These are phyloP conservation scores for Drosophila kambysellisi DNA, from an alignment of 2,888 invertebrate genomes.

Conservation along the genomic window DNA sequence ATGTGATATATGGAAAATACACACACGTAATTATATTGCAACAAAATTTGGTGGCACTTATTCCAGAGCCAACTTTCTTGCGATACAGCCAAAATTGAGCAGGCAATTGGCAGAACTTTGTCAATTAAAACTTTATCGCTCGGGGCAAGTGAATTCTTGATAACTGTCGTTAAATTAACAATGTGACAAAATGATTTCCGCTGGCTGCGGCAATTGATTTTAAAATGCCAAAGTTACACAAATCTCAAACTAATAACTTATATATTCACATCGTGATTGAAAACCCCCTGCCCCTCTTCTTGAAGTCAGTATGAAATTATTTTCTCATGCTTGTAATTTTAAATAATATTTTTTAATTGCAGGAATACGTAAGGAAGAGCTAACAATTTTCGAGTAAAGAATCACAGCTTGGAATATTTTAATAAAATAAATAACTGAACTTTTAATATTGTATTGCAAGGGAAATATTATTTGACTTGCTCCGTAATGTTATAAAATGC, in stretches of 20 bases:
- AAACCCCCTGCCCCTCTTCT: background rate
- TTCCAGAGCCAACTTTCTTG: slow-evolving; percentile 12
- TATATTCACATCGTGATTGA: background rate
- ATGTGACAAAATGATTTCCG: slow-evolving; percentile 23
- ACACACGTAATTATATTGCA: background rate
- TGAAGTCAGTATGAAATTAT: background rate
- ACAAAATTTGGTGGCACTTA: background rate
- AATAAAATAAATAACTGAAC: background rate
- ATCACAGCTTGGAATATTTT: slow-evolving; percentile 4
- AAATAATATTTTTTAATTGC: slow-evolving; percentile 2
- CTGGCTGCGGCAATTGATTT: slow-evolving; percentile 14
- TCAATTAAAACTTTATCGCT: slow-evolving; percentile 55
- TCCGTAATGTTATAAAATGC: background rate
- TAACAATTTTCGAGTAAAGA: background rate
- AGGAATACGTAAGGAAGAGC: background rate
- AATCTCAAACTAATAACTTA: background rate
- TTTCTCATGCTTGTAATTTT: background rate
- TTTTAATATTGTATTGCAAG: background rate
- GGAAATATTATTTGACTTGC: background rate
- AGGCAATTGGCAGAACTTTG: slow-evolving; percentile 46
- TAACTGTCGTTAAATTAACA: slow-evolving; percentile 22
- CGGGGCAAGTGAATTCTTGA: slow-evolving; percentile 9
- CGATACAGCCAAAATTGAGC: slow-evolving; percentile 21
- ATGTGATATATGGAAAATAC: slow-evolving; percentile 13
- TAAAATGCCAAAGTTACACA: slow-evolving; percentile 1